Conservation (phyloP, 2,113 vertebrate genomes). For the Megalops atlanticus region DNA sequence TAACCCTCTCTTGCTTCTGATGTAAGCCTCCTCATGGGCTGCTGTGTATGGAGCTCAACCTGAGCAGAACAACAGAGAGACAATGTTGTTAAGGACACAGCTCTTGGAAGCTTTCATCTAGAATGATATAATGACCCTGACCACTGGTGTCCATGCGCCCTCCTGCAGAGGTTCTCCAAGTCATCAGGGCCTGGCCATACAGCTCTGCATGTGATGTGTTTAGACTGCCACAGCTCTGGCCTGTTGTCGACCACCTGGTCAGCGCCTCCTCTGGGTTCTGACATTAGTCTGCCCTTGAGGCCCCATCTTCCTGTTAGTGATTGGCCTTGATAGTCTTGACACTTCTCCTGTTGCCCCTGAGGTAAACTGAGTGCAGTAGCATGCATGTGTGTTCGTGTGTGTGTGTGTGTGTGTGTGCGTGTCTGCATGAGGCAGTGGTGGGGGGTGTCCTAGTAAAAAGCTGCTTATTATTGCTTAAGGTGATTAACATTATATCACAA, state of each 20-base stretch:
- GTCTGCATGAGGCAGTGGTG: constrained; percentile 24
- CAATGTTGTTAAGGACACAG: not conserved
- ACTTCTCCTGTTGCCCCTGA: constrained; percentile 39
- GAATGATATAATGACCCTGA: not conserved
- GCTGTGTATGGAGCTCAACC: not conserved
- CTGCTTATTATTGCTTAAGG: constrained; percentile 51
- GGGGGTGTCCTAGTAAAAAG: constrained; percentile 56
- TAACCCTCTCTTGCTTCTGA: not conserved
- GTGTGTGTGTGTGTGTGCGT: constrained; percentile 52
- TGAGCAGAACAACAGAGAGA: not conserved
- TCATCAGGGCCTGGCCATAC: not conserved
- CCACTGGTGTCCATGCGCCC: not conserved
- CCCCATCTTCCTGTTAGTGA: constrained; percentile 63
- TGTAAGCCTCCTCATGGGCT: not conserved
- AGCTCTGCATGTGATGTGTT: constrained; percentile 19
- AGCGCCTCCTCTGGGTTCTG: constrained; percentile 58
- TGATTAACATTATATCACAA: constrained; percentile 54
- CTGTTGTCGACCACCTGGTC: constrained; percentile 61
- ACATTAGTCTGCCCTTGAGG: constrained; percentile 50
- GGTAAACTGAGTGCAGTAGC: constrained; percentile 33
- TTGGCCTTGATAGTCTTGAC: constrained; percentile 37
- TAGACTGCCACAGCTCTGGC: constrained; percentile 11
- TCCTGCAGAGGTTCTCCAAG: not conserved
- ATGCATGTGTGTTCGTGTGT: constrained; percentile 41
- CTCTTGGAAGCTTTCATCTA: constrained; percentile 4